Percentiles rank a stretch among this genome's conserved stretches.
Evolutionary conservation across 1,140 invertebrate species (phyloP).

Genomic region (Formica selysi): DNA sequence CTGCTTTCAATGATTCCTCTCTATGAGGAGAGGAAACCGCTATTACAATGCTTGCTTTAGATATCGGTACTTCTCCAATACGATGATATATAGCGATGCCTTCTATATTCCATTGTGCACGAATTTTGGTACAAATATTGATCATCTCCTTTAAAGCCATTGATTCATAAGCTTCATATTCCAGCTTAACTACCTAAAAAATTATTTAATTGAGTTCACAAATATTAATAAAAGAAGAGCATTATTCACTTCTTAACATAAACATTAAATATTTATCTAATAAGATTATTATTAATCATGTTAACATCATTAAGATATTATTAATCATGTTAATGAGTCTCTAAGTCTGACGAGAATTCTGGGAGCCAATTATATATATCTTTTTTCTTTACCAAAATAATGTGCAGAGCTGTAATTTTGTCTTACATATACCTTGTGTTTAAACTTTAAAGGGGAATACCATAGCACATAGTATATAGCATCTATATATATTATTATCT

Average conservation of each 20-base stretch:
- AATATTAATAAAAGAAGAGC: slow-evolving; percentile 28
- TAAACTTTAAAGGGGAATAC: too few species aligned
- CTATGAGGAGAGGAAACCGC: slow-evolving; percentile 96
- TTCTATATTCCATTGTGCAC: slow-evolving; percentile 91
- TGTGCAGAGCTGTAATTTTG: too few species aligned
- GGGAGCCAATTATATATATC: too few species aligned
- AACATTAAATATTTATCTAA: not conserved
- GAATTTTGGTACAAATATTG: slow-evolving; percentile 91
- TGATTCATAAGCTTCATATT: slow-evolving; percentile 97
- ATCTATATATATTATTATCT: too few species aligned
- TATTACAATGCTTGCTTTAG: slow-evolving; percentile 96
- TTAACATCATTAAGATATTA: not conserved
- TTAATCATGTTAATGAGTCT: too few species aligned
- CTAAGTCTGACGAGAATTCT: too few species aligned
- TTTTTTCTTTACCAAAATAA: too few species aligned
- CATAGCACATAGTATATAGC: too few species aligned
- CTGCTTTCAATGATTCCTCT: slow-evolving; percentile 92
- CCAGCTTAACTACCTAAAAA: slow-evolving; percentile 91
- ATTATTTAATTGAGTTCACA: slow-evolving; percentile 12
- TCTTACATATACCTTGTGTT: too few species aligned
- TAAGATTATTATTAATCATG: not conserved
- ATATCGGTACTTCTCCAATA: slow-evolving; percentile 94
- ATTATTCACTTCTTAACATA: not conserved
- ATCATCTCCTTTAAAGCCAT: slow-evolving; percentile 96
- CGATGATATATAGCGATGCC: slow-evolving; percentile 94